Base-by-base conservation (phyloP, 2,888 invertebrate species). In the Nephrotoma flavescens region DNA sequence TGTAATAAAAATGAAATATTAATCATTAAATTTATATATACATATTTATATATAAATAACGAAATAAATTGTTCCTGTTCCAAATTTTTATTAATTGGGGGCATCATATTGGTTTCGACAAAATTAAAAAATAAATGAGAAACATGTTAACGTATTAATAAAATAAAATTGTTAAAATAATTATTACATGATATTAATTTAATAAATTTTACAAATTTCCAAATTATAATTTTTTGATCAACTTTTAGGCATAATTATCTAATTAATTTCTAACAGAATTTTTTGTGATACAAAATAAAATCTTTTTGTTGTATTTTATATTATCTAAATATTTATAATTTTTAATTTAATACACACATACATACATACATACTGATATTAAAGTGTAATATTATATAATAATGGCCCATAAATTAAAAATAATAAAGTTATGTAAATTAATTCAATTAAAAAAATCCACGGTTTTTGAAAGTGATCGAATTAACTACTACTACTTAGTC, bases 21-120 rank as follows among this genome's bases (percentile, higher is more conserved):
- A 57, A 57, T 57, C 71, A 71, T 71, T 31, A 71, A 31, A 31
- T 31, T 31, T 31, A 31, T 31, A 31, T 31, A 31, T 31, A 31
- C 2, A 31, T 47, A 47, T 47, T 47, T n/a, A 84, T 41, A 3
- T 83, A 41, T 84, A 84, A 42, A 41, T 84, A 84, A 84, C 84
- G 42, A 84, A 84, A 84, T 84, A 42, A 42, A 42, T 84, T 84
- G 84, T 84, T 84, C 84, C 84, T 84, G 84, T 84, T 84, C 84
- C 84, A 84, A 84, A 42, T 84, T 84, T 84, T 84, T 42, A 42
- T 42, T 84, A 42, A 84, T 84, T 84, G 84, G 84, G 84, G 9
- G 84, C 84, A 84, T 84, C 41, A 42, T 84, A 84, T 84, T 84
- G 84, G 84, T 84, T 84, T 84, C 84, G 84, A 84, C 12, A 41